A percentile compares a stretch with the other conserved stretches of the same genome.
phyloP scores from a whole-genome alignment of 2,113 vertebrate genomes.

The Martes martes region DNA sequence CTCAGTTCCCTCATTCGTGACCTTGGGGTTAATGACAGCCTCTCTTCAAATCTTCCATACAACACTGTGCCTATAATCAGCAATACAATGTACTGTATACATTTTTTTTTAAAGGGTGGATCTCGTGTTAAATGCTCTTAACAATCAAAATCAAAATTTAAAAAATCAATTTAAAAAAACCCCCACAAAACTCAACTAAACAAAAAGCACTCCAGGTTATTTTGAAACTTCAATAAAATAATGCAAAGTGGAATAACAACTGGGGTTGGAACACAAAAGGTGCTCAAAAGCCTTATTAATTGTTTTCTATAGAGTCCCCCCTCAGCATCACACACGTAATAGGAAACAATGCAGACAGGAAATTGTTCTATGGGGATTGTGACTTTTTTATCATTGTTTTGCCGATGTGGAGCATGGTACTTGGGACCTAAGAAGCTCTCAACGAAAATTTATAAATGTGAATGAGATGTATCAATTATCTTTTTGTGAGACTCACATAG shows the following conservation, averaged over 20 bases:
- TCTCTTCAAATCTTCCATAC: neutral
- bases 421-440: neutral
- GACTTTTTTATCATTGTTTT: neutral
- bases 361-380: neutral
- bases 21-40: neutral
- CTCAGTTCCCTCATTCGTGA: neutral
- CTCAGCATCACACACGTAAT: neutral
- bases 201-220: neutral
- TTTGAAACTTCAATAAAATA: neutral
- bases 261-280: neutral
- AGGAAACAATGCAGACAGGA: neutral
- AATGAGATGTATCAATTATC: neutral
- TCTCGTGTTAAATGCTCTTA: neutral
- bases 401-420: neutral
- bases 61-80: neutral
- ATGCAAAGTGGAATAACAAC: neutral
- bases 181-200: neutral
- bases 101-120: neutral
- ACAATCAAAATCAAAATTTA: too few relatives aligned
- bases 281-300: neutral
- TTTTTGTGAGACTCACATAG: neutral
- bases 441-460: neutral
- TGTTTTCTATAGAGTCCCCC: neutral
- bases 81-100: neutral
- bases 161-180: too few relatives aligned